Base-by-base conservation (phyloP, 2,113 vertebrate species). In the Capreolus pygargus region DNA sequence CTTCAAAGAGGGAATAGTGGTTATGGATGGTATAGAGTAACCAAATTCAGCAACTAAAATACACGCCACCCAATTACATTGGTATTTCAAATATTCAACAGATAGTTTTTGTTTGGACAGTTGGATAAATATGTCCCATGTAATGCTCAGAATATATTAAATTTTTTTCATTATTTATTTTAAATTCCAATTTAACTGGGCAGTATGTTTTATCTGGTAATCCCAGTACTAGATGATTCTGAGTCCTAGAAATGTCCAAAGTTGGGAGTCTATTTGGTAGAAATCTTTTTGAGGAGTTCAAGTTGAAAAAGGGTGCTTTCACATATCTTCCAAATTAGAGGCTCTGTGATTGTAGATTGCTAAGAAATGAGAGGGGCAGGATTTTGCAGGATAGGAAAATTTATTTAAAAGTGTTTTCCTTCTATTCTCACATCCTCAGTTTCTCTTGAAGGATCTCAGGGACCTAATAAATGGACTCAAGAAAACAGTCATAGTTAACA, bases 281-380 rank as follows among this genome's bases (percentile, higher is more conserved):
- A 91, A 91, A 86, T 54, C 45, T 86, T 88, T 7, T 78, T 50
- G 43, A 43, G 23, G 11, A 70, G 36, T 86, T 91, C 36, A 79
- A 6, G 15, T 11, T 91, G 76, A 27, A 82, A 57, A 70, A 47
- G 15, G 36, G 12, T 39, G 12, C 47, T 70, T 94, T 82, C 39
- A 82, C 14, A 27, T 21, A 3, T 36, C 60, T 89, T 89, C 43
- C 57, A 47, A 25, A 45, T 47, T 39, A 93, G 55, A 79, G 21
- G 4, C 2, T 60, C 13, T 45, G 0, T 61, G 17, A 39, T 30
- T 52, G 27, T 5, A 33, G 5, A 50, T 78, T 27, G 30, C 33
- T 78, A 15, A 52, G 33, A 57, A 79, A 52, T 55, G 50, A 70
- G 16, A 55, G 14, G n/a, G n/a, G 14, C 19, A 1, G 19, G 19